phyloP scores from a whole-genome alignment of 2,797 vertebrate genomes.

The Hippocampus kuda region DNA sequence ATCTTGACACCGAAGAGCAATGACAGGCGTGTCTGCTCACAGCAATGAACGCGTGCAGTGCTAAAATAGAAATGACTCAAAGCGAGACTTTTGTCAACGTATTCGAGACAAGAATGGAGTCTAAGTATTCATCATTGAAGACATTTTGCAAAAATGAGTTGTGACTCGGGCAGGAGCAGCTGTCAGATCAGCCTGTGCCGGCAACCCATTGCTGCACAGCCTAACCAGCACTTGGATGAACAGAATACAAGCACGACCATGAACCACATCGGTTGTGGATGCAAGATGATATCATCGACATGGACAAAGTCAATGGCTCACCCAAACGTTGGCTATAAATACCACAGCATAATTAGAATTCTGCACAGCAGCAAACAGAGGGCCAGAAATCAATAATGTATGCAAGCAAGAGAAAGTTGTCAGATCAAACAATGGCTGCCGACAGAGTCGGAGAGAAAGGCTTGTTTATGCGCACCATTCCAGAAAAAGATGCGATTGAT shows the following conservation, averaged over 20 bases:
- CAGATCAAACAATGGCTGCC: slow-evolving; percentile 48
- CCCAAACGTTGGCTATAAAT: slow-evolving; percentile 48
- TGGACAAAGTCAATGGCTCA: slow-evolving; percentile 27
- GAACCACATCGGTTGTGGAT: slow-evolving; percentile 19
- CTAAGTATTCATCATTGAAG: neutral
- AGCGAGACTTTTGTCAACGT: neutral
- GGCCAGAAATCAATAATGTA: slow-evolving; percentile 61
- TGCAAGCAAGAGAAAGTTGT: slow-evolving; percentile 53
- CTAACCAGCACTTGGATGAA: slow-evolving; percentile 38
- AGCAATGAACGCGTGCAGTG: neutral
- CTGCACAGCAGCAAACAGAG: slow-evolving; percentile 26
- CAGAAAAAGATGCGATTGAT: slow-evolving; percentile 37
- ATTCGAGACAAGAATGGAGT: neutral
- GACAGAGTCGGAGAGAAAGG: slow-evolving; percentile 29
- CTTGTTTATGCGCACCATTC: slow-evolving; percentile 44
- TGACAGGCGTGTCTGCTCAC: neutral
- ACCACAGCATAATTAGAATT: slow-evolving; percentile 43
- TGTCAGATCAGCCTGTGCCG: slow-evolving; percentile 37
- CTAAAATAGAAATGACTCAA: neutral
- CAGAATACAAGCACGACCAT: slow-evolving; percentile 31
- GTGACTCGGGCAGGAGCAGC: slow-evolving; percentile 23
- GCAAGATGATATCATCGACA: slow-evolving; percentile 33
- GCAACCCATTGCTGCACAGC: slow-evolving; percentile 41
- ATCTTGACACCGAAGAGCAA: neutral
- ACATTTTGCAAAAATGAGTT: slow-evolving; percentile 18